Percentiles rank a stretch among this genome's conserved stretches.
Conservation (phyloP, 53 echinoderm and acorn worm genomes). For the Paelopatides confundens region DNA sequence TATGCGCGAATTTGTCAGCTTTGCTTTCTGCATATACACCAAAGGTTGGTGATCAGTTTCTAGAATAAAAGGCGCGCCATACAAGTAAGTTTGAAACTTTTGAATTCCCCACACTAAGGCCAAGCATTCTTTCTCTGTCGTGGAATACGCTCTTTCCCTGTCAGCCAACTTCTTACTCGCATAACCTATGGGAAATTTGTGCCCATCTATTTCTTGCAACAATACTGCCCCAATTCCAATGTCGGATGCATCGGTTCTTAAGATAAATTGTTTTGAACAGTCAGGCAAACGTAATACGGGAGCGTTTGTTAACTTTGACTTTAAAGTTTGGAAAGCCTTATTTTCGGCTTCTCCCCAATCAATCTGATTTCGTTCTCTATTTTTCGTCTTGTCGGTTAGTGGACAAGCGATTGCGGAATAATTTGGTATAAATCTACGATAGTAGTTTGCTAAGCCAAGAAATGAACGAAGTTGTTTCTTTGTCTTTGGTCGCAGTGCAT, state of each 20-base stretch:
- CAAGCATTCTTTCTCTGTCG: no score
- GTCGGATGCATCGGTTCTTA: neutral
- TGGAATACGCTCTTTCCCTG: no score
- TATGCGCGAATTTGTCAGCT: no score
- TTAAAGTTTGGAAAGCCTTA: neutral
- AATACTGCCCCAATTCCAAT: neutral
- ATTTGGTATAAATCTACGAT: neutral
- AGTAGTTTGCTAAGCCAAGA: neutral
- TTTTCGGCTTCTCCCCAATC: neutral
- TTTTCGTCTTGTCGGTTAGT: neutral
- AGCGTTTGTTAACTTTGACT: neutral
- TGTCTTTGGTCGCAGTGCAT: no score
- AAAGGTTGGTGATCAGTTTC: no score
- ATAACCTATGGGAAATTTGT: no score
- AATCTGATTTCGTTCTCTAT: no score
- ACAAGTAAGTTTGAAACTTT: no score
- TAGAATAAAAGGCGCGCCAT: no score
- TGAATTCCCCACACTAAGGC: no score
- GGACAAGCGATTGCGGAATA: neutral
- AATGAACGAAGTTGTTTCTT: conserved; percentile 4
- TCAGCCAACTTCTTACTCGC: no score
- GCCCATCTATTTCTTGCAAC: neutral
- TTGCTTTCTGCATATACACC: no score
- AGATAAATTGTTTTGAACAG: neutral
- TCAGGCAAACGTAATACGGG: neutral